phyloP scores from a whole-genome alignment of 2,888 invertebrate species.

The Augiades crinisus region DNA sequence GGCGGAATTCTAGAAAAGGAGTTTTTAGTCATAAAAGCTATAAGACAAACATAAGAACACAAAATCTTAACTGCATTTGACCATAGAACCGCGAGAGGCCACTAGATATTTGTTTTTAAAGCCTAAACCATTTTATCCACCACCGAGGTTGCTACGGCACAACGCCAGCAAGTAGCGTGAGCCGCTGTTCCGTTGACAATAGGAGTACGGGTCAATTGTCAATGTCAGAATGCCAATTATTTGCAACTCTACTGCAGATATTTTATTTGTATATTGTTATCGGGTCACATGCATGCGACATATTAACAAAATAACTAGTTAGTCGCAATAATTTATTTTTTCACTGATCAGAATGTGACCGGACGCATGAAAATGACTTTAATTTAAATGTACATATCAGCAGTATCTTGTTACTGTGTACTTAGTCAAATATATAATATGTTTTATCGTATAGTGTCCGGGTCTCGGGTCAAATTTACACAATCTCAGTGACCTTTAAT shows the following conservation, averaged over 20 bases:
- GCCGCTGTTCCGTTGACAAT: not conserved
- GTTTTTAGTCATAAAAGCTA: too few relatives aligned
- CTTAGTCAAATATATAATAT: conserved; percentile 49
- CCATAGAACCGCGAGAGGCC: too few relatives aligned
- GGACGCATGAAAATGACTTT: not conserved
- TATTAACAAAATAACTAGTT: not conserved
- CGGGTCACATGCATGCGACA: conserved; percentile 2
- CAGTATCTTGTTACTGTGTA: conserved; percentile 35
- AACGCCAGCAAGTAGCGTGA: too few relatives aligned
- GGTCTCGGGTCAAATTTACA: conserved; percentile 71
- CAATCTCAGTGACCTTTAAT: conserved; percentile 74
- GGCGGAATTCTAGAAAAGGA: too few relatives aligned
- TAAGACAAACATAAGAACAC: too few relatives aligned
- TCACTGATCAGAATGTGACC: not conserved
- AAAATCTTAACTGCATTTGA: too few relatives aligned
- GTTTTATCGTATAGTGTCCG: conserved; percentile 62
- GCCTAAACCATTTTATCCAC: too few relatives aligned
- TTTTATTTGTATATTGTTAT: conserved; percentile 5
- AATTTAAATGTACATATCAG: conserved; percentile 5
- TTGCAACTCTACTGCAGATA: not conserved
- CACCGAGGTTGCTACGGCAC: too few relatives aligned
- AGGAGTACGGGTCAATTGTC: not conserved
- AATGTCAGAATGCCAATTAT: conserved; percentile 36
- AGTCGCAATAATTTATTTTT: too few relatives aligned
- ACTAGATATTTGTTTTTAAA: too few relatives aligned